Evolutionary conservation across 2,797 vertebrate species (phyloP).

Genomic region (Sebastes nivosus): DNA sequence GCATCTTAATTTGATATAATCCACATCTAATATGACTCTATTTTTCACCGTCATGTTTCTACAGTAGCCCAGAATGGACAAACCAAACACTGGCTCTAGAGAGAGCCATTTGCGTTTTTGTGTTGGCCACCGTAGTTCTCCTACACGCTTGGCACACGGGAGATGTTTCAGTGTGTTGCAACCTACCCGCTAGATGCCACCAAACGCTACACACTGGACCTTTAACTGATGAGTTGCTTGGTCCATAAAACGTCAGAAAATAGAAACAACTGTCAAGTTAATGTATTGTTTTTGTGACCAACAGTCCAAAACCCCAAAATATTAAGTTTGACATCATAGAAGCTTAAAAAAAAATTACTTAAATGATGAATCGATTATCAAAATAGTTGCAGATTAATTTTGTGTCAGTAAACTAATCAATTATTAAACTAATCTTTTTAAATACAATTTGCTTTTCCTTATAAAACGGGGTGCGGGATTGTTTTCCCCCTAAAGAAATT

Average conservation of each 20-base stretch:
- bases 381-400: not conserved
- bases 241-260: not conserved
- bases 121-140: no score
- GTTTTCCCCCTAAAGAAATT: not conserved
- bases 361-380: not conserved
- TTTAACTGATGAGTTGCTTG: not conserved
- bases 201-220: no score
- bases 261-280: not conserved
- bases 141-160: no score
- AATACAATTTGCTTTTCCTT: not conserved
- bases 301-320: not conserved
- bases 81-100: no score
- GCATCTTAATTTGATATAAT: conserved; percentile 13
- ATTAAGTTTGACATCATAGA: not conserved
- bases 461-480: not conserved
- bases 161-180: no score
- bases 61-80: no score
- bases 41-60: not conserved
- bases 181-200: no score
- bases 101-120: no score
- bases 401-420: not conserved
- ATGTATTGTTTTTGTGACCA: not conserved
- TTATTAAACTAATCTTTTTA: not conserved
- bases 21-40: not conserved
- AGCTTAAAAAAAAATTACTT: not conserved